phyloP scores from a whole-genome alignment of 2,113 vertebrate genomes.

The Cettia cetti region DNA sequence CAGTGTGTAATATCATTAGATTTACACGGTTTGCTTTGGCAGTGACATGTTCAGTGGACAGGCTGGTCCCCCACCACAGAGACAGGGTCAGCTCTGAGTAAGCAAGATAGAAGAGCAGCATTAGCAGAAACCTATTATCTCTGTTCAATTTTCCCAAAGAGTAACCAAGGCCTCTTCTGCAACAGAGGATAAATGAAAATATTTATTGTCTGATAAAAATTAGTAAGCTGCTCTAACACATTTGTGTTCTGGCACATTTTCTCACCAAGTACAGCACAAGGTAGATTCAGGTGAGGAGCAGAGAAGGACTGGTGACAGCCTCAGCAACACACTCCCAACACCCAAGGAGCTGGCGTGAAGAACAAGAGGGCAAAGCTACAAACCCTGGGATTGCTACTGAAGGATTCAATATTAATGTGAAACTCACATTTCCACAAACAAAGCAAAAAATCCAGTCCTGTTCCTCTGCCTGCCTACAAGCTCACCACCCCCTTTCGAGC shows the following conservation, averaged over 20 bases:
- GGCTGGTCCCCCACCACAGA: not conserved
- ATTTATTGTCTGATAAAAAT: constrained; percentile 38
- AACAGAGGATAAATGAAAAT: constrained; percentile 3
- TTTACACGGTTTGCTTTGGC: constrained; percentile 33
- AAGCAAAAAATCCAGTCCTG: not conserved
- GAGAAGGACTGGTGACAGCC: not conserved
- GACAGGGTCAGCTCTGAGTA: not conserved
- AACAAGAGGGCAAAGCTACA: not conserved
- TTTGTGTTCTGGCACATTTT: not conserved
- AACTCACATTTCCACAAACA: not conserved
- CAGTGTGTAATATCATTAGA: not conserved
- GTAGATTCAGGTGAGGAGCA: not conserved
- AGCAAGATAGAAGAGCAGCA: constrained; percentile 43
- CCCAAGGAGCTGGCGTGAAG: not conserved
- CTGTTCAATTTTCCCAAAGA: constrained; percentile 34
- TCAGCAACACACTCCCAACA: not conserved
- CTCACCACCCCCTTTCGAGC: fast-evolving
- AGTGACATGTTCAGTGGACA: not conserved
- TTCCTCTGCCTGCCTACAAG: not conserved
- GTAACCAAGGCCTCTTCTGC: not conserved
- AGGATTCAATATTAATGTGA: not conserved
- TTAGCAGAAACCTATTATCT: constrained; percentile 38
- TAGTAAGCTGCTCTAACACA: not conserved
- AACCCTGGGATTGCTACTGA: fast-evolving
- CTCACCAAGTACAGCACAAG: fast-evolving